Evolutionary conservation across 2,113 vertebrate species (phyloP).

Genomic region (Phalacrocorax brasilianus): DNA sequence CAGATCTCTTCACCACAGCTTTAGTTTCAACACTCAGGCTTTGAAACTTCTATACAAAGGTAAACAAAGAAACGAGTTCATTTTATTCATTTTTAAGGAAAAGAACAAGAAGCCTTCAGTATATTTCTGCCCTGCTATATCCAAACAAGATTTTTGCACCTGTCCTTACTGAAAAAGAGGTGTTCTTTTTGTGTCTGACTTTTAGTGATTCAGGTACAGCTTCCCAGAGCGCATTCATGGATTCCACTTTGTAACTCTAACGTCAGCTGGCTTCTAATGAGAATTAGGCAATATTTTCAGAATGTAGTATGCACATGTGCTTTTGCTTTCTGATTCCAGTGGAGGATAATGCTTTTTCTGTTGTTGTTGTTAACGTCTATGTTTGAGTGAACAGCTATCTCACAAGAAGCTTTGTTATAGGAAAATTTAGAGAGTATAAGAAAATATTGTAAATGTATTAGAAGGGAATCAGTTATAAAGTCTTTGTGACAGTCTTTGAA

Average conservation of each 20-base stretch:
- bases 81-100: neutral
- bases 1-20: neutral
- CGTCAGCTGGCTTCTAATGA: neutral
- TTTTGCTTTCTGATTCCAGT: neutral
- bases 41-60: neutral
- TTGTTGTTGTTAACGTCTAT: neutral
- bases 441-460: constrained; percentile 9
- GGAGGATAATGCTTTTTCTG: neutral
- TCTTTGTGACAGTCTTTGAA: neutral
- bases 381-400: neutral
- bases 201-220: neutral
- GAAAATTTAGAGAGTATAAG: neutral
- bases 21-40: neutral
- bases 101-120: neutral
- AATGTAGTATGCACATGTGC: neutral
- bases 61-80: neutral
- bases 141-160: neutral
- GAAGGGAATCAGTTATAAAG: neutral
- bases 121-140: neutral
- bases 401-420: neutral
- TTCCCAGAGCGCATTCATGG: neutral
- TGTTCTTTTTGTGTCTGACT: neutral
- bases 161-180: neutral
- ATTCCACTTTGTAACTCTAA: neutral
- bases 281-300: neutral